phyloP scores from a whole-genome alignment of 1,140 invertebrate genomes.

The Antheraea mylitta region DNA sequence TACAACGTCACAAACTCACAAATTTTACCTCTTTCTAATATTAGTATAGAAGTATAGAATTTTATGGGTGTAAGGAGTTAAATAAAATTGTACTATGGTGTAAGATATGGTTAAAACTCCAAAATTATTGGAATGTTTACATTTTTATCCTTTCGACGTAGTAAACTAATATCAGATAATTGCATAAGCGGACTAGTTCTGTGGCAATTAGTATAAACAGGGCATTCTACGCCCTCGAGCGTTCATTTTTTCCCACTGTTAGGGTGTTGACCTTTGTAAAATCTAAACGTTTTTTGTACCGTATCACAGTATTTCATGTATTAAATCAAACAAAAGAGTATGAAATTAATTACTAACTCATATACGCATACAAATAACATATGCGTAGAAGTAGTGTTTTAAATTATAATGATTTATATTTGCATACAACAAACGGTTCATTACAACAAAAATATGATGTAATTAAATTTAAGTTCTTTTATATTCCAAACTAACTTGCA shows the following conservation, averaged over 20 bases:
- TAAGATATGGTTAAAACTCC: background rate
- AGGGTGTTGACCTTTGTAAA: background rate
- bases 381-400: too few relatives aligned
- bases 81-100: background rate
- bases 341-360: too few relatives aligned
- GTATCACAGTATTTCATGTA: background rate
- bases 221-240: background rate
- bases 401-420: too few relatives aligned
- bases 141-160: background rate
- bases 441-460: too few relatives aligned
- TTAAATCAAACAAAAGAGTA: background rate
- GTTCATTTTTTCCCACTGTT: background rate
- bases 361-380: too few relatives aligned
- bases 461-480: too few relatives aligned
- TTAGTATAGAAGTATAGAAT: too few relatives aligned
- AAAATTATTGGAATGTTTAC: background rate
- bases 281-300: background rate
- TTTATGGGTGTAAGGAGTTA: too few relatives aligned
- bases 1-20: too few relatives aligned
- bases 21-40: too few relatives aligned
- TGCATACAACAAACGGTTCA: too few relatives aligned
- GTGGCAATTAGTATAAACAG: background rate
- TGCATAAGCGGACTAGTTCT: slow-evolving; percentile 1
- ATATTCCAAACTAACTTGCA: too few relatives aligned
- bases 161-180: slow-evolving; percentile 1